Evolutionary conservation across 2,888 invertebrate species (phyloP), one percentile per base, ranked within the genome.

Genomic region (Hofmannophila pseudospretella): DNA sequence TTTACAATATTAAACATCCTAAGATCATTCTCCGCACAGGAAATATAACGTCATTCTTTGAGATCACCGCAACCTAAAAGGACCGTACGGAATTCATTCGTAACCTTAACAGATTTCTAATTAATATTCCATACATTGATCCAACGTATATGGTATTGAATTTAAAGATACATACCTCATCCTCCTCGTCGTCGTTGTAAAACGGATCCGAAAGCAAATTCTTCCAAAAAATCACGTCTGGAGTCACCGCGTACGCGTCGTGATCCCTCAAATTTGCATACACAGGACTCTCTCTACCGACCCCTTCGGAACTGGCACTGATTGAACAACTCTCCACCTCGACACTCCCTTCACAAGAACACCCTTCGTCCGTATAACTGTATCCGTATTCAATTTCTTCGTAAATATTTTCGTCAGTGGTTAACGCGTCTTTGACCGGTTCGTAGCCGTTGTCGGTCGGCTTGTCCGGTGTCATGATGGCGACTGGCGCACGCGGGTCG

Each of bases 221-320:
- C 69, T 87, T 88, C 89, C 89, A 90, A 50, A 67, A 76, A 23
- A 89, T 74, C 33, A 89, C 89, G 58, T 89, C 88, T 1, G 82
- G 65, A 0, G 87, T 69, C 1, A 87, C 47, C n/a, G 81, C 82
- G 37, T 84, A 85, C 7, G 88, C 86, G 41, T 87, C 75, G 46
- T 80, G 70, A 39, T 89, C 88, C 51, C 76, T 66, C 41, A 88
- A 51, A 44, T 88, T 88, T 7, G 77, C 82, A 51, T 88, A 88
- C 28, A 88, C 36, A 7, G 88, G 88, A 42, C 85, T 86, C 42
- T 86, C 87, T 37, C 84, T 58, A 0, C 71, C 81, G 1, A 70
- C 71, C 13, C 79, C 76, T 27, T 80, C 82, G 0, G 80, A 82
- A 60, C 81, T 78, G 5, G 82, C 85, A 65, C 87, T 86, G 8